Evolutionary conservation across 1,140 invertebrate genomes (phyloP).

Genomic region (Aricia agestis): DNA sequence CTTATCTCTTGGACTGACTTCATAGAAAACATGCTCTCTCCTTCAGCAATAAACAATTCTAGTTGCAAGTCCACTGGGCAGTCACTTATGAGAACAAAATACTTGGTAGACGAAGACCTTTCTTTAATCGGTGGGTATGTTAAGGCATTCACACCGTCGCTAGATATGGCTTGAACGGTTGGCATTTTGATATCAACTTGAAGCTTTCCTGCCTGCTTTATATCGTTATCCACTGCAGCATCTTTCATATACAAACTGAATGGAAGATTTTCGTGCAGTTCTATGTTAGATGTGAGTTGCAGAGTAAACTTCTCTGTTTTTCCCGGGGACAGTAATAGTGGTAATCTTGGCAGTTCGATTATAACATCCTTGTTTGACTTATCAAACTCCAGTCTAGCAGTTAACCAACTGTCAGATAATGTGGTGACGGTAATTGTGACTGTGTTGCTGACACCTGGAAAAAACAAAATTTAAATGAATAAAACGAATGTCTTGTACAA

Average conservation of each 20-base stretch:
- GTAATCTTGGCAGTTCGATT: constrained; percentile 56
- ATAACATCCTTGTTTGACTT: constrained; percentile 39
- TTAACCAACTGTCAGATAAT: constrained; percentile 57
- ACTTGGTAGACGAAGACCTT: constrained; percentile 40
- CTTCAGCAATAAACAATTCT: constrained; percentile 45
- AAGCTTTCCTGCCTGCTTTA: constrained; percentile 45
- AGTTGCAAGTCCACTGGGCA: constrained; percentile 56
- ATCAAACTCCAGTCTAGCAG: constrained; percentile 52
- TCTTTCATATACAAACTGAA: constrained; percentile 56
- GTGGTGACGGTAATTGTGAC: constrained; percentile 48
- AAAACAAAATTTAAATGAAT: constrained; percentile 17
- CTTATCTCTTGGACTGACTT: constrained; percentile 61
- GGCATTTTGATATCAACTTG: constrained; percentile 56
- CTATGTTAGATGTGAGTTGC: constrained; percentile 52
- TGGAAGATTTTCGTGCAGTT: constrained; percentile 44
- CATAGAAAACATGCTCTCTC: constrained; percentile 51
- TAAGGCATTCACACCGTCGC: constrained; percentile 55
- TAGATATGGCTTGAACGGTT: constrained; percentile 55
- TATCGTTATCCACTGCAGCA: constrained; percentile 46
- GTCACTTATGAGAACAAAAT: constrained; percentile 57
- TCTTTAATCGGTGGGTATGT: constrained; percentile 52
- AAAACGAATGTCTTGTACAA: no score
- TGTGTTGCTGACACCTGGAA: constrained; percentile 47
- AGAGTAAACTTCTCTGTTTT: constrained; percentile 57
- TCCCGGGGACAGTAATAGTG: constrained; percentile 54